phyloP scores from a whole-genome alignment of 2,113 vertebrate species.

The Isichthys henryi region DNA sequence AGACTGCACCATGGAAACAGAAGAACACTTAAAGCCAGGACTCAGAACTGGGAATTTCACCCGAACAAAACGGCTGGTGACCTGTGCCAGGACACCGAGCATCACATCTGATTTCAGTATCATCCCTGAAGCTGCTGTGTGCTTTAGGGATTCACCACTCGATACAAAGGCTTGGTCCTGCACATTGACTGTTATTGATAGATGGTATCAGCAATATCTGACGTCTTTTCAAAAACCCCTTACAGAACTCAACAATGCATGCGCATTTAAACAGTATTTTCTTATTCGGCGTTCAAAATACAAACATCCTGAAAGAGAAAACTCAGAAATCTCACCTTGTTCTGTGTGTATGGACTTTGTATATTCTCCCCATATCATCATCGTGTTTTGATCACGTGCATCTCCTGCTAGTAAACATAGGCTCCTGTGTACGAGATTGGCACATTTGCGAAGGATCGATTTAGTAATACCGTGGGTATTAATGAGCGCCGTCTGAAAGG shows the following conservation, averaged over 20 bases:
- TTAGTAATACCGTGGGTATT: neutral
- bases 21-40: neutral
- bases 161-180: neutral
- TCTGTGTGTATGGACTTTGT: neutral
- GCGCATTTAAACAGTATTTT: neutral
- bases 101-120: neutral
- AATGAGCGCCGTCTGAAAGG: neutral
- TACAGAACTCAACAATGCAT: neutral
- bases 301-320: neutral
- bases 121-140: neutral
- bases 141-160: neutral
- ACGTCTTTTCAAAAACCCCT: neutral
- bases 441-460: conserved; percentile 8
- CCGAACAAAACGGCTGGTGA: neutral
- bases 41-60: neutral
- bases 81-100: neutral
- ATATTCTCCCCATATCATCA: neutral
- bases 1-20: neutral
- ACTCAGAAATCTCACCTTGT: neutral
- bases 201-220: neutral
- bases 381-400: neutral
- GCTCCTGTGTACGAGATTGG: neutral
- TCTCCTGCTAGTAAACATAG: neutral
- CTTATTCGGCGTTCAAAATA: neutral
- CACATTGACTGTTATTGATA: neutral